Evolutionary conservation across 2,888 invertebrate genomes (phyloP).

Genomic region (Cosmorhoe ocellata): DNA sequence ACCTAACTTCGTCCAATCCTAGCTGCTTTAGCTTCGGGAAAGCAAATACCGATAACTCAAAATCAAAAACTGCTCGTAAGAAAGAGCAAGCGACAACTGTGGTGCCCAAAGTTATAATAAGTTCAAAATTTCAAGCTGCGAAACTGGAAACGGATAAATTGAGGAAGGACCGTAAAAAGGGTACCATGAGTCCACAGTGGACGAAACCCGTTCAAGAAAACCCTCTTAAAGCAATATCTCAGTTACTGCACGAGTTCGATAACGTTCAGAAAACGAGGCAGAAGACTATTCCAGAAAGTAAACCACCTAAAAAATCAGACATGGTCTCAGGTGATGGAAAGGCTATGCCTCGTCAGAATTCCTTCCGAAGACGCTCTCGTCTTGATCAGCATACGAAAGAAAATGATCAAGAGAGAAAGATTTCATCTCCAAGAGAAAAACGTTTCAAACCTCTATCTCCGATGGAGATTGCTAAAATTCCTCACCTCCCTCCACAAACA

Average conservation of each 20-base stretch:
- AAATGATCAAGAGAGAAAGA: slow-evolving; percentile 34
- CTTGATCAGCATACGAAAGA: slow-evolving; percentile 46
- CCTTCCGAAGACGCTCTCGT: slow-evolving; percentile 44
- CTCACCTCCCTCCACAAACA: slow-evolving; percentile 28
- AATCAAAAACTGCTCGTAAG: slow-evolving; percentile 27
- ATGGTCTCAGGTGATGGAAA: slow-evolving; percentile 38
- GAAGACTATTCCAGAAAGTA: slow-evolving; percentile 45
- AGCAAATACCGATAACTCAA: slow-evolving; percentile 28
- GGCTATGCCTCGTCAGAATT: slow-evolving; percentile 36
- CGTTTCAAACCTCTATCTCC: slow-evolving; percentile 31
- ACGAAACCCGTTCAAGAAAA: slow-evolving; percentile 47
- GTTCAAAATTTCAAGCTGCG: slow-evolving; percentile 46
- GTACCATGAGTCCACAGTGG: slow-evolving; percentile 28
- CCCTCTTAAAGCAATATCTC: slow-evolving; percentile 70
- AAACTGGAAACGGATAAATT: slow-evolving; percentile 46
- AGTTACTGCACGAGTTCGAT: slow-evolving; percentile 66
- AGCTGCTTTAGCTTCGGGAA: slow-evolving; percentile 57
- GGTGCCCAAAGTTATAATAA: slow-evolving; percentile 65
- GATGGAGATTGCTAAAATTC: slow-evolving; percentile 20
- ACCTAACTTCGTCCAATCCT: slow-evolving; percentile 50
- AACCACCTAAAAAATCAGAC: slow-evolving; percentile 47
- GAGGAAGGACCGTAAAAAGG: slow-evolving; percentile 46
- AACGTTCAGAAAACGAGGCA: slow-evolving; percentile 59
- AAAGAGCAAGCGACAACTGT: slow-evolving; percentile 37
- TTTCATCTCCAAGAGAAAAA: slow-evolving; percentile 32